A percentile compares a stretch with the other conserved stretches of the same genome.
Conservation (phyloP, 2,113 vertebrate species). For the Girardinichthys multiradiatus region DNA sequence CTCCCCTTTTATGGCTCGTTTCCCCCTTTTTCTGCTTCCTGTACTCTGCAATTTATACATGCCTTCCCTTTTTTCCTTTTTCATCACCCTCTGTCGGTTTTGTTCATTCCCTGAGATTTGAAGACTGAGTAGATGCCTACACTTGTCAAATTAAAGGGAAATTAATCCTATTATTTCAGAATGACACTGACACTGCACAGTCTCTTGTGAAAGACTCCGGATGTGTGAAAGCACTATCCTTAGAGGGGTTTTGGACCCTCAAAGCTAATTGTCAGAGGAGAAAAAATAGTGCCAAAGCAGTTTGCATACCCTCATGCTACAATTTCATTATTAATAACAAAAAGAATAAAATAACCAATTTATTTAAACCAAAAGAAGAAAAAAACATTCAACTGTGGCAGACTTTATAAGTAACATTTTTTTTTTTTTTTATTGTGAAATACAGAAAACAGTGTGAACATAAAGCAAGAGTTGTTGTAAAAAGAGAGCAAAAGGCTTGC, state of each 20-base stretch:
- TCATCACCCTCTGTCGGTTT: slow-evolving; percentile 14
- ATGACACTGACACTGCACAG: slow-evolving; percentile 24
- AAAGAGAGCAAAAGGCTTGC: not conserved
- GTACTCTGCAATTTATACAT: slow-evolving; percentile 32
- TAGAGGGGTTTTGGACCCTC: slow-evolving; percentile 25
- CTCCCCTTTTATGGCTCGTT: slow-evolving; percentile 34
- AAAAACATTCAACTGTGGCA: slow-evolving; percentile 9
- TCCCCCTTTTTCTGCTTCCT: slow-evolving; percentile 36
- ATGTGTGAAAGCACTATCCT: slow-evolving; percentile 32
- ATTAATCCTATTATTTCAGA: slow-evolving; percentile 62
- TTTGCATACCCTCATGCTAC: not conserved
- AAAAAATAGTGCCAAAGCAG: slow-evolving; percentile 17
- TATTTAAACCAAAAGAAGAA: not conserved
- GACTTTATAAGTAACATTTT: not conserved
- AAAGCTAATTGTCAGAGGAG: slow-evolving; percentile 40
- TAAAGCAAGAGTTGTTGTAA: not conserved
- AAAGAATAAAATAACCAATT: slow-evolving; percentile 22
- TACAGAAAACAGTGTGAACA: not conserved
- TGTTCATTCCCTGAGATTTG: slow-evolving; percentile 30
- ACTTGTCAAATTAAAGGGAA: slow-evolving; percentile 53
- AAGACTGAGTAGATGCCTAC: slow-evolving; percentile 40
- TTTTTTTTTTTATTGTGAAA: not conserved
- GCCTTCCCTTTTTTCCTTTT: slow-evolving; percentile 31
- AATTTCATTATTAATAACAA: slow-evolving; percentile 5
- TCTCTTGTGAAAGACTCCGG: slow-evolving; percentile 33